Percentiles rank a stretch among this genome's conserved stretches.
Conservation (phyloP, 2,113 vertebrate genomes). For the Glaucomys volans region DNA sequence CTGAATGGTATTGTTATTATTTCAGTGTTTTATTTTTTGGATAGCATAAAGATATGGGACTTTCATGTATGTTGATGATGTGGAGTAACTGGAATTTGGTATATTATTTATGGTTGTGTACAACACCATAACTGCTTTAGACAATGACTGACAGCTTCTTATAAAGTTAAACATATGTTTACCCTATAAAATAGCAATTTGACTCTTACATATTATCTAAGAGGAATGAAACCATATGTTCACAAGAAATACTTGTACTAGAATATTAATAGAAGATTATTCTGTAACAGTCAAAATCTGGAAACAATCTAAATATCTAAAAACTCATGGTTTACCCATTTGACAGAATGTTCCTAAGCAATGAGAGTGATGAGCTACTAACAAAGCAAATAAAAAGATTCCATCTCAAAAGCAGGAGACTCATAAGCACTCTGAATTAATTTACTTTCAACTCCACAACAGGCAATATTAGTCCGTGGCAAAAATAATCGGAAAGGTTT, state of each 20-base stretch:
- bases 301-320: neutral
- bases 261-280: slow-evolving; percentile 4
- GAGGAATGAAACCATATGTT: neutral
- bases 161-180: neutral
- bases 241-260: neutral
- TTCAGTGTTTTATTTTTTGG: neutral
- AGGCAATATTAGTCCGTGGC: neutral
- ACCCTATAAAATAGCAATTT: neutral
- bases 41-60: neutral
- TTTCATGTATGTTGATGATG: neutral
- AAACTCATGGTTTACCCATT: neutral
- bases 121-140: neutral
- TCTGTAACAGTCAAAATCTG: neutral
- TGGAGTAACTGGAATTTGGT: neutral
- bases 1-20: neutral
- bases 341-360: neutral
- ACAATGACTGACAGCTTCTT: neutral
- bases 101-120: neutral
- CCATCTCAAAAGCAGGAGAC: neutral
- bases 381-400: neutral
- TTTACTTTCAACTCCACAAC: neutral
- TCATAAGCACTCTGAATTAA: neutral
- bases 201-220: neutral
- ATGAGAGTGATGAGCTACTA: neutral
- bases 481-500: neutral